phyloP scores from a whole-genome alignment of 2,888 invertebrate genomes.

The Trachelus stipa region DNA sequence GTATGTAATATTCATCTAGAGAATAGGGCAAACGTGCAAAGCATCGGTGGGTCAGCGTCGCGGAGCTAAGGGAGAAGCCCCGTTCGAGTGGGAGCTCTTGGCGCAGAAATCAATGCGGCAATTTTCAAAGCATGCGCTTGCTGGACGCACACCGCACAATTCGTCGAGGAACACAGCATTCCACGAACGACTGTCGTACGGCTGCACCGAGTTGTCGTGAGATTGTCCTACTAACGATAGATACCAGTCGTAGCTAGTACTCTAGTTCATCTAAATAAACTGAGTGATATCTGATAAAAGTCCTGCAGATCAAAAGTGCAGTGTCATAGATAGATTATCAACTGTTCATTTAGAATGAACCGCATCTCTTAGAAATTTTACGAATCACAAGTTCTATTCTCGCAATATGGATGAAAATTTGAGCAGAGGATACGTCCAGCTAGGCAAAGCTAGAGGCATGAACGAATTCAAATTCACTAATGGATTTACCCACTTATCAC shows the following conservation, averaged over 20 bases:
- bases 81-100: slow-evolving; percentile 36
- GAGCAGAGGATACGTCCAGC: slow-evolving; percentile 74
- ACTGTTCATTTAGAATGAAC: background rate
- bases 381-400: background rate
- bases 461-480: slow-evolving; percentile 69
- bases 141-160: slow-evolving; percentile 14
- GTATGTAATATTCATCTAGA: background rate
- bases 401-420: slow-evolving; percentile 74
- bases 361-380: background rate
- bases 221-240: background rate
- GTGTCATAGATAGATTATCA: background rate
- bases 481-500: slow-evolving; percentile 72
- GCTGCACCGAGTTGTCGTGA: background rate
- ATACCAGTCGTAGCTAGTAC: background rate
- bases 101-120: slow-evolving; percentile 66
- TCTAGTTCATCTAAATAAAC: background rate
- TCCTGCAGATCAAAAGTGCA: background rate
- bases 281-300: background rate
- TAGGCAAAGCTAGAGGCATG: slow-evolving; percentile 72
- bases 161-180: background rate
- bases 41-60: background rate
- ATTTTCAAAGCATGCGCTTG: slow-evolving; percentile 62
- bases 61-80: background rate
- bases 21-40: background rate
- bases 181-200: background rate